A percentile compares a stretch with the other conserved stretches of the same genome.
These are phyloP conservation scores for Tachina lurida DNA, from an alignment of 2,888 invertebrate species.

Conservation along the genomic window DNA sequence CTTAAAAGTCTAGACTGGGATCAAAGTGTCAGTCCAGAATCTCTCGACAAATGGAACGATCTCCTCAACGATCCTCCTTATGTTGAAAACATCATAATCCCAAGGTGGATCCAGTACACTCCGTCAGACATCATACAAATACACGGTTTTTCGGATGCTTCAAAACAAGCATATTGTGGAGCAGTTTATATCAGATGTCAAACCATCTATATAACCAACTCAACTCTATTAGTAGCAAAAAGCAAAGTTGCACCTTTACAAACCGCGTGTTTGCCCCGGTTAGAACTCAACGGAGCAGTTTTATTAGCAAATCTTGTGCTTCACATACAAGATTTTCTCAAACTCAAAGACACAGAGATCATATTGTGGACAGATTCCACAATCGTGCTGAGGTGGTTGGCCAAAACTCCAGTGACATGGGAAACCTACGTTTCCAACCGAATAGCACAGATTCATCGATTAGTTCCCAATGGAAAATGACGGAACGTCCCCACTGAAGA, in stretches of 20 bases:
- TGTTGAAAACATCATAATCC: neutral
- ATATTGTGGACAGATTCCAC: too few relatives aligned
- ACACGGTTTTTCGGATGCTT: neutral
- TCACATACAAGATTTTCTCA: too few relatives aligned
- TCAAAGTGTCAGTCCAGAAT: neutral
- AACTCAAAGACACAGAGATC: too few relatives aligned
- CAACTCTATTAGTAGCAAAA: constrained; percentile 6
- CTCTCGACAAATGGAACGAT: neutral
- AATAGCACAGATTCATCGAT: neutral
- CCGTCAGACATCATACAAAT: neutral
- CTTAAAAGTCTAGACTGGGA: neutral
- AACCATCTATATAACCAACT: neutral
- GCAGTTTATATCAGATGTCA: neutral
- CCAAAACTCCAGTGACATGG: too few relatives aligned
- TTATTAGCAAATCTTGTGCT: too few relatives aligned
- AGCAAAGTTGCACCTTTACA: constrained; percentile 2
- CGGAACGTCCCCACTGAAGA: neutral
- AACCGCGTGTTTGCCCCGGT: neutral
- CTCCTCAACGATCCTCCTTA: neutral
- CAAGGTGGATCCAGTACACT: neutral
- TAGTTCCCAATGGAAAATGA: neutral
- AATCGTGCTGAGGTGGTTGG: too few relatives aligned
- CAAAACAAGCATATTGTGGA: neutral
- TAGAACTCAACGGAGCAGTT: too few relatives aligned
- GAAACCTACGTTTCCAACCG: too few relatives aligned